These are phyloP conservation scores for Apogon hyalosoma DNA, from an alignment of 2,797 vertebrate species.

Conservation along the genomic window DNA sequence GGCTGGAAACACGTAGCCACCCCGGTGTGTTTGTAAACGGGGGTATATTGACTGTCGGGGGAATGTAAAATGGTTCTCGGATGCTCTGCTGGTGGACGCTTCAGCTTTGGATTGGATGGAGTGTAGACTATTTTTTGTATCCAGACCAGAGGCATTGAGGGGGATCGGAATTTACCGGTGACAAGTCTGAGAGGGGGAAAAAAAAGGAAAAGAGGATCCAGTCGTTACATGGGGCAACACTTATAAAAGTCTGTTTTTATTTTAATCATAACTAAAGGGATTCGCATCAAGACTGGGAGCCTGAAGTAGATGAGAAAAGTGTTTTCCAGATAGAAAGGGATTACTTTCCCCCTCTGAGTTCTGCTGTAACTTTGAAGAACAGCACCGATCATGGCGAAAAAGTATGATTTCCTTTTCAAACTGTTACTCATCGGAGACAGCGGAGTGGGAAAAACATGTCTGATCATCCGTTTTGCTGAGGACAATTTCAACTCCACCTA, in stretches of 20 bases:
- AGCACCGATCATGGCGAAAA: constrained; percentile 89
- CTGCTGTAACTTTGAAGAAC: constrained; percentile 22
- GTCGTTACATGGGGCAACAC: constrained; percentile 17
- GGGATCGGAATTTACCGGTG: constrained; percentile 78
- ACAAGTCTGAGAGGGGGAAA: constrained; percentile 53
- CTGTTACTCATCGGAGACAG: constrained; percentile 95
- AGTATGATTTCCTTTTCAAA: constrained; percentile 97
- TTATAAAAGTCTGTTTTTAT: constrained; percentile 3
- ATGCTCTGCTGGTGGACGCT: too few species aligned
- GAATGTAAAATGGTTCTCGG: constrained; percentile 13
- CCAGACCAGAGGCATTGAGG: constrained; percentile 47
- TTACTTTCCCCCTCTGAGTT: not conserved
- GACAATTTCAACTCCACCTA: constrained; percentile 96
- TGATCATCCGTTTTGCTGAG: constrained; percentile 94
- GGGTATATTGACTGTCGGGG: not conserved
- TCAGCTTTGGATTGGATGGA: constrained; percentile 33
- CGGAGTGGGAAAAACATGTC: constrained; percentile 96
- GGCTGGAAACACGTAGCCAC: constrained; percentile 50
- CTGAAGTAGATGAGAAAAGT: constrained; percentile 19
- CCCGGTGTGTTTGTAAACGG: constrained; percentile 43
- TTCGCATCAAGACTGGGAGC: not conserved
- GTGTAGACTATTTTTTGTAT: constrained; percentile 29
- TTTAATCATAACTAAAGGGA: not conserved
- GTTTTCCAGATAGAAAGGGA: not conserved
- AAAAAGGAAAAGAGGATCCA: constrained; percentile 26